phyloP scores from a whole-genome alignment of 1,140 invertebrate genomes.

The Lanistes nyassanus region DNA sequence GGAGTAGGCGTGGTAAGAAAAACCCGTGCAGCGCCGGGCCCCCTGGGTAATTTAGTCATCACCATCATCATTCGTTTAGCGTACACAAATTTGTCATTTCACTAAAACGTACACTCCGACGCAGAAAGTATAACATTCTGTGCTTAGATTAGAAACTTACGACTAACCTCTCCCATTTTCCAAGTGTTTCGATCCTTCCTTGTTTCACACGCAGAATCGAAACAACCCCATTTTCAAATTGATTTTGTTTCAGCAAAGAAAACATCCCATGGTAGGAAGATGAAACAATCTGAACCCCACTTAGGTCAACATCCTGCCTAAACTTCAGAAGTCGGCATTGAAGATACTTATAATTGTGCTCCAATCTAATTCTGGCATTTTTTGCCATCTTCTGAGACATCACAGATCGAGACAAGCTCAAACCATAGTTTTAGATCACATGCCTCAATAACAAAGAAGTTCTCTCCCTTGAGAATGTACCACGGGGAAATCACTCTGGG shows the following conservation, averaged over 20 bases:
- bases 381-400: too few species aligned
- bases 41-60: neutral
- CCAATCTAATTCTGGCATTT: too few species aligned
- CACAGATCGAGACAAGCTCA: too few species aligned
- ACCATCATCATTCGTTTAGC: neutral
- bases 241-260: neutral
- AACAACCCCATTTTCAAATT: neutral
- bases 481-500: too few species aligned
- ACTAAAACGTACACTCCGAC: too few species aligned
- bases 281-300: neutral
- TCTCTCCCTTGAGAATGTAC: too few species aligned
- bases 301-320: neutral
- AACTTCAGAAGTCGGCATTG: constrained; percentile 11
- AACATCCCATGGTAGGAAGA: neutral
- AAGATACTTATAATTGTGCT: neutral
- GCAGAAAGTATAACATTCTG: too few species aligned
- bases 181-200: neutral
- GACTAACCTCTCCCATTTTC: constrained; percentile 1
- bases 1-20: neutral
- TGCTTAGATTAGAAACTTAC: neutral
- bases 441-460: too few species aligned
- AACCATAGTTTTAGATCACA: too few species aligned
- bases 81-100: too few species aligned
- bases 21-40: too few species aligned
- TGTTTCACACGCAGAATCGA: neutral